Conservation (phyloP, 1,140 invertebrate species). For the Camponotus floridanus region DNA sequence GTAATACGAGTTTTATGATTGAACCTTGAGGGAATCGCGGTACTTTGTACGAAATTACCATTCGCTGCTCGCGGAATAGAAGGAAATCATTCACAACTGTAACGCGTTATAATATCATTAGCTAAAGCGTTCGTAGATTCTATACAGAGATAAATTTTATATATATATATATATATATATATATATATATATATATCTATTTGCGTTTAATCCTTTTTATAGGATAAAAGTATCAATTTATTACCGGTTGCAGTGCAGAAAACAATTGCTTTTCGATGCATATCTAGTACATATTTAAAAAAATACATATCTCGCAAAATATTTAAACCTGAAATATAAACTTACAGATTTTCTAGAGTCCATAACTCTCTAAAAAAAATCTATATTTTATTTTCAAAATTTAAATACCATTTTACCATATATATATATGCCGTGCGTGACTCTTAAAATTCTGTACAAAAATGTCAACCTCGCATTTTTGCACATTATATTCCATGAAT, state of each 20-base stretch:
- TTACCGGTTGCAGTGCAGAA: constrained; percentile 17
- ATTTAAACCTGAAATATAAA: constrained; percentile 11
- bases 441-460: constrained; percentile 35
- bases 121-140: constrained; percentile 43
- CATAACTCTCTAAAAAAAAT: constrained; percentile 13
- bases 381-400: constrained; percentile 42
- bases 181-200: constrained; percentile 44
- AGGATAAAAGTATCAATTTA: constrained; percentile 51
- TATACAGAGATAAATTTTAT: constrained; percentile 56
- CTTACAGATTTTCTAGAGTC: constrained; percentile 9
- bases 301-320: not conserved
- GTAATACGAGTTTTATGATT: constrained; percentile 18
- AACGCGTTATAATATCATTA: constrained; percentile 55
- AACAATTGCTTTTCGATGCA: constrained; percentile 26
- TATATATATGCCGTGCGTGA: not conserved
- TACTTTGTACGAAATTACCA: constrained; percentile 39
- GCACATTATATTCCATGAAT: constrained; percentile 29
- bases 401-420: constrained; percentile 7
- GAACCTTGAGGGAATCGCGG: constrained; percentile 7
- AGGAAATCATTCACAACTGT: constrained; percentile 51
- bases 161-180: constrained; percentile 52
- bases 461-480: constrained; percentile 45
- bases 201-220: constrained; percentile 57
- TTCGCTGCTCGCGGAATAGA: constrained; percentile 9
- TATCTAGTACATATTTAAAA: not conserved